A percentile compares a stretch with the other conserved stretches of the same genome.
Evolutionary conservation across 2,797 vertebrate species (phyloP).

Genomic region (Dendrocincla tyrannina): DNA sequence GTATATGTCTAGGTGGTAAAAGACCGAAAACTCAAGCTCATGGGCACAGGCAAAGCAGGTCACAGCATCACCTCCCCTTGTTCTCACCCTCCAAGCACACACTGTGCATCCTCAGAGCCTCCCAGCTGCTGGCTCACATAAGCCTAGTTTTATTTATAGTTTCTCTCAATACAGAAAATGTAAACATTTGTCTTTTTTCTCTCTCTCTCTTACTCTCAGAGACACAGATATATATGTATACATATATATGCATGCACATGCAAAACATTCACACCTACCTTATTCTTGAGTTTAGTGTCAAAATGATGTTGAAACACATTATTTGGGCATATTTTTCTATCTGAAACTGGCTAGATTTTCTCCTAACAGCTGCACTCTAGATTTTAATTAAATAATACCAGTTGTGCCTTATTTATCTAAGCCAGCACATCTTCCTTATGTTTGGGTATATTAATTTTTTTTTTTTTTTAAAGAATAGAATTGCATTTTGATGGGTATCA

Average conservation of each 20-base stretch:
- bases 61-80: background rate
- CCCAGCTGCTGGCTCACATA: background rate
- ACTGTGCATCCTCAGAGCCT: background rate
- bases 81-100: background rate
- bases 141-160: constrained; percentile 1
- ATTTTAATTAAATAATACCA: constrained; percentile 74
- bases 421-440: constrained; percentile 63
- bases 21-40: background rate
- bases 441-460: constrained; percentile 11
- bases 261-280: background rate
- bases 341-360: constrained; percentile 51
- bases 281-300: background rate
- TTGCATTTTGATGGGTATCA: constrained; percentile 12
- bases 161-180: background rate
- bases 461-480: constrained; percentile 21
- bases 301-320: constrained; percentile 21
- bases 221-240: background rate
- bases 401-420: constrained; percentile 68
- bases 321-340: constrained; percentile 54
- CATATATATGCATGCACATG: background rate
- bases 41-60: background rate
- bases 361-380: constrained; percentile 54
- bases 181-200: background rate
- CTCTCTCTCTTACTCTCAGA: background rate
- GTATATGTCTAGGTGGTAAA: background rate